Conservation (phyloP, 2,797 vertebrate genomes). For the Molossus alvarezi region DNA sequence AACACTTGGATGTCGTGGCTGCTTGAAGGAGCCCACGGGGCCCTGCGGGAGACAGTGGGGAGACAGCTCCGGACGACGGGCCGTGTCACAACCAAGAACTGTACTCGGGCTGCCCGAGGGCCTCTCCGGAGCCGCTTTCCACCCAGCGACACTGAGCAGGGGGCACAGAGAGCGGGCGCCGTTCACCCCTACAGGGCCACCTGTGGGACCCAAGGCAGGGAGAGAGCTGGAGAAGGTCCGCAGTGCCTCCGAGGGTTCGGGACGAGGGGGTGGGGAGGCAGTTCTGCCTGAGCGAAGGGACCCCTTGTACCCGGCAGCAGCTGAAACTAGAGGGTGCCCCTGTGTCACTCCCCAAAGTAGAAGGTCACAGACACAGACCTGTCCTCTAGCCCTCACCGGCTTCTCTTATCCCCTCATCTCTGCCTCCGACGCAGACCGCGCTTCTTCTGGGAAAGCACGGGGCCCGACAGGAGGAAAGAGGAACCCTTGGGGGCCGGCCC, state of each 20-base stretch:
- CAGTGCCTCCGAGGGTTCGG: background rate
- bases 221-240: background rate
- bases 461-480: background rate
- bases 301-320: fast-evolving
- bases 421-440: background rate
- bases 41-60: background rate
- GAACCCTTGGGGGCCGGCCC: background rate
- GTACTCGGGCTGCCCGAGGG: background rate
- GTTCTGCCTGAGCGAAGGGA: background rate
- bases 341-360: fast-evolving
- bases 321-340: background rate
- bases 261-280: background rate
- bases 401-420: background rate
- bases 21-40: background rate
- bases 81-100: background rate
- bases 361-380: background rate
- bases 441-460: background rate
- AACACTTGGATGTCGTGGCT: background rate
- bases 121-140: background rate
- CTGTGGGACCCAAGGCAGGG: background rate
- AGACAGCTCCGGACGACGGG: background rate
- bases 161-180: fast-evolving
- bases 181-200: background rate
- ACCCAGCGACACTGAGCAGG: background rate
- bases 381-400: fast-evolving